Conservation (phyloP, 1,140 invertebrate genomes). For the Bemisia tabaci region DNA sequence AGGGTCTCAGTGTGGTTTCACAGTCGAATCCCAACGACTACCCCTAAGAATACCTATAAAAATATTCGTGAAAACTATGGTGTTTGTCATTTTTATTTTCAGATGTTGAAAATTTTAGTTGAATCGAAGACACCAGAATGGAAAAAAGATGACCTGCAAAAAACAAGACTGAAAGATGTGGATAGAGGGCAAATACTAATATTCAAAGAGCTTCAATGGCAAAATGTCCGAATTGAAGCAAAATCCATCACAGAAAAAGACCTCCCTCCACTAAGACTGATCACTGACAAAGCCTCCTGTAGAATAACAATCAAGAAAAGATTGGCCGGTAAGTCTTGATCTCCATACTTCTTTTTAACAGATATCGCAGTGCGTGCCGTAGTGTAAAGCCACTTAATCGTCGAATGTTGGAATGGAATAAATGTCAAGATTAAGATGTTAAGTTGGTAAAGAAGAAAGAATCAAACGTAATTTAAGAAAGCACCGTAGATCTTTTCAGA, state of each 20-base stretch:
- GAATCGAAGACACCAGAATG: conserved; percentile 88
- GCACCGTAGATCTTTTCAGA: too few species aligned
- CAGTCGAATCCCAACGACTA: too few species aligned
- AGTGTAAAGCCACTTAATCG: too few species aligned
- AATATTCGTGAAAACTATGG: too few species aligned
- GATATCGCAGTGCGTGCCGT: too few species aligned
- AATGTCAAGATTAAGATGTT: too few species aligned
- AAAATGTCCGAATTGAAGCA: conserved; percentile 87
- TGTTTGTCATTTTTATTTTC: conserved; percentile 24
- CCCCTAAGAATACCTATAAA: too few species aligned
- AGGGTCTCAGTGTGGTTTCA: too few species aligned
- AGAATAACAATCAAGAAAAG: conserved; percentile 94
- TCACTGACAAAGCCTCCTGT: conserved; percentile 91
- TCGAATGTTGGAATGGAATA: too few species aligned
- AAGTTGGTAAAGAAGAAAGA: too few species aligned
- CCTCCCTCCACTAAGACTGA: conserved; percentile 75
- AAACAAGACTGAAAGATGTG: conserved; percentile 81
- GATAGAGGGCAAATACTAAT: conserved; percentile 78
- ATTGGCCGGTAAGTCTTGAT: conserved; percentile 48
- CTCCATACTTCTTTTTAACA: too few species aligned
- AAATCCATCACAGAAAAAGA: conserved; percentile 64
- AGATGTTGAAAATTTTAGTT: conserved; percentile 83
- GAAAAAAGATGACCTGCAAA: conserved; percentile 63
- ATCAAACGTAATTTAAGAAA: too few species aligned
- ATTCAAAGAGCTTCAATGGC: conserved; percentile 97